These are phyloP conservation scores for Mesorhabditis belari DNA, from an alignment of 2,888 invertebrate genomes.

Conservation along the genomic window DNA sequence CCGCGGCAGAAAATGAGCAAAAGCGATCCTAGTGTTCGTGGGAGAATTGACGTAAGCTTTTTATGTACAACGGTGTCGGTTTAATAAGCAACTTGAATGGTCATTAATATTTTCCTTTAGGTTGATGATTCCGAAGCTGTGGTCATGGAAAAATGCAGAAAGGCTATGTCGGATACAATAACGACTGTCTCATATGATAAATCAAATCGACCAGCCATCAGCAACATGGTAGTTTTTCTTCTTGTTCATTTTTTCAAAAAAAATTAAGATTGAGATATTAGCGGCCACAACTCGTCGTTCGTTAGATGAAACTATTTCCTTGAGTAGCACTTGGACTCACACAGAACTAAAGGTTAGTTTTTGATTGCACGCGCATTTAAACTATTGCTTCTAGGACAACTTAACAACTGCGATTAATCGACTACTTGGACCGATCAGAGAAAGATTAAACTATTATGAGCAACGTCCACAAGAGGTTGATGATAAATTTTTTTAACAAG, in stretches of 20 bases:
- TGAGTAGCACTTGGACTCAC: constrained; percentile 11
- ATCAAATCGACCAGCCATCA: constrained; percentile 72
- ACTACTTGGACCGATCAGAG: constrained; percentile 14
- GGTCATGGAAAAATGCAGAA: constrained; percentile 67
- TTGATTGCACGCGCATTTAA: neutral
- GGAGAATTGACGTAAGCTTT: constrained; percentile 65
- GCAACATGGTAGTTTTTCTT: constrained; percentile 69
- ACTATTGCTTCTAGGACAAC: constrained; percentile 2
- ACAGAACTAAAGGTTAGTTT: constrained; percentile 14
- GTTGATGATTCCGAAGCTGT: constrained; percentile 55
- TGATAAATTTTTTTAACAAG: too few relatives aligned
- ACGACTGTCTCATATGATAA: constrained; percentile 77
- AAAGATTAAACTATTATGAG: constrained; percentile 14
- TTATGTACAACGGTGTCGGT: neutral
- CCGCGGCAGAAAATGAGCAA: constrained; percentile 95
- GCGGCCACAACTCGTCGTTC: constrained; percentile 10
- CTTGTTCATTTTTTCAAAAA: neutral
- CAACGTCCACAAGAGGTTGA: neutral
- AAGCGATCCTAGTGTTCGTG: constrained; percentile 73
- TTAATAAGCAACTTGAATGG: neutral
- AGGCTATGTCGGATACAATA: constrained; percentile 81
- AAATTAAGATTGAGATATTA: constrained; percentile 18
- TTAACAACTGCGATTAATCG: constrained; percentile 18
- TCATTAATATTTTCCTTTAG: constrained; percentile 6
- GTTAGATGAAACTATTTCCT: constrained; percentile 2